Evolutionary conservation across 2,113 vertebrate genomes (phyloP), one percentile per base, ranked within the genome.

Genomic region (Neolamprologus brichardi): DNA sequence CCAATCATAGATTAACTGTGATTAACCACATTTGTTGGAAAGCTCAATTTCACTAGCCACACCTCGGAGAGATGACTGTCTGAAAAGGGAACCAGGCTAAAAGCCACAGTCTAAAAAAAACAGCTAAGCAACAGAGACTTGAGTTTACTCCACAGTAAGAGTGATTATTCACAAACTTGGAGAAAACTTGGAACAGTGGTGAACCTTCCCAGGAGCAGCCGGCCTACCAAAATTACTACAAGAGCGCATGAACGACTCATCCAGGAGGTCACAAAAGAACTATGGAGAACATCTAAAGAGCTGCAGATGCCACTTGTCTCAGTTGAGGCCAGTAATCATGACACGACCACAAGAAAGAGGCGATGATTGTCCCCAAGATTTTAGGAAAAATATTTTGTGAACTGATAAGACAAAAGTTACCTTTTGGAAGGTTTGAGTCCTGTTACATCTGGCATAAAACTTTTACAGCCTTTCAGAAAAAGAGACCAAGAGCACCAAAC

Each of bases 211-310:
- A 37, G 60, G 60, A 64, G 30, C 14, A 7, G 30, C 60, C 0
- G 4, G 60, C 10, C 17, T 12, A 37, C 30, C 6, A 64, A 64
- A 37, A 0, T 37, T 12, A 64, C 17, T 7, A 0, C 30, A 0
- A 13, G 30, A 64, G 60, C 0, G 10, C 30, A 64, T 5, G 60
- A 13, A 64, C 1, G 2, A 64, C 60, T 37, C 30, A n/a, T 37
- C 17, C 60, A n/a, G 17, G 17, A 64, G 30, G 60, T 64, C 30
- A 64, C 30, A 64, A n/a, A n/a, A 64, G 6, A 37, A 64, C 17
- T 0, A 34, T 12, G 30, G 17, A 5, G 9, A 34, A 34, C 9
- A 34, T 62, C 30, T 7, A 1, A 62, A 34, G 58, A 4, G 30
- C 30, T n/a, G 58, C 30, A 62, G 60, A 64, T 12, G 5, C 30